Evolutionary conservation across 2,113 vertebrate species (phyloP).

Genomic region (Salminus brasiliensis): DNA sequence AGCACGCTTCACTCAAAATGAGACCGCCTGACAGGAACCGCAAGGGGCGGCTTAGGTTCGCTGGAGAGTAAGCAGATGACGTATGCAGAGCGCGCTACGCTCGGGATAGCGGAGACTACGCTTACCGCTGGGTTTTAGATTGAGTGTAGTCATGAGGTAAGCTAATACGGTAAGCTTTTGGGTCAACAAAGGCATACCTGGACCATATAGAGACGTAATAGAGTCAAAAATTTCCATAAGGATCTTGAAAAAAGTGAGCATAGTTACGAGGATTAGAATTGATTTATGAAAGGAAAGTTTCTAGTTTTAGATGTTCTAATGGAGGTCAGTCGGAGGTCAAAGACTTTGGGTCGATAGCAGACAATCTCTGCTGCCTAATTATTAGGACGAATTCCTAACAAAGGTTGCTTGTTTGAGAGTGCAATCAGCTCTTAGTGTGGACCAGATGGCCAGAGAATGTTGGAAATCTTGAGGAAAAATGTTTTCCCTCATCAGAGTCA

Average conservation of each 20-base stretch:
- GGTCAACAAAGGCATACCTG: background rate
- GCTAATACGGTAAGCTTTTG: background rate
- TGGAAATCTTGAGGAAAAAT: no score
- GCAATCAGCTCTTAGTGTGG: background rate
- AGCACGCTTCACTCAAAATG: background rate
- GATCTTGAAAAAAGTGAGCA: background rate
- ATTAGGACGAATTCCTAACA: background rate
- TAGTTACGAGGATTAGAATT: background rate
- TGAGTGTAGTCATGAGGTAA: background rate
- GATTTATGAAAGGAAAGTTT: no score
- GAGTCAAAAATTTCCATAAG: background rate
- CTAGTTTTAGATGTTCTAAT: no score
- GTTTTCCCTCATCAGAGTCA: no score
- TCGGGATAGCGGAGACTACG: background rate
- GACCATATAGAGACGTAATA: background rate
- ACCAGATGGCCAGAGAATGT: no score
- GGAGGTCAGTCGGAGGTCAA: no score
- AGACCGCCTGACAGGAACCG: background rate
- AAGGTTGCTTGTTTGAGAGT: background rate
- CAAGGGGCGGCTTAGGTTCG: background rate
- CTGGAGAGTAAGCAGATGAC: background rate
- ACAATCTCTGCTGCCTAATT: background rate
- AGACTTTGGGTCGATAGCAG: background rate
- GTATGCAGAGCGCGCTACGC: background rate
- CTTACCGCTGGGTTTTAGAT: constrained; percentile 13